A percentile compares a stretch with the other conserved stretches of the same genome.
These are phyloP conservation scores for Drosophila antonietae DNA, from an alignment of 2,888 invertebrate species.

Conservation along the genomic window DNA sequence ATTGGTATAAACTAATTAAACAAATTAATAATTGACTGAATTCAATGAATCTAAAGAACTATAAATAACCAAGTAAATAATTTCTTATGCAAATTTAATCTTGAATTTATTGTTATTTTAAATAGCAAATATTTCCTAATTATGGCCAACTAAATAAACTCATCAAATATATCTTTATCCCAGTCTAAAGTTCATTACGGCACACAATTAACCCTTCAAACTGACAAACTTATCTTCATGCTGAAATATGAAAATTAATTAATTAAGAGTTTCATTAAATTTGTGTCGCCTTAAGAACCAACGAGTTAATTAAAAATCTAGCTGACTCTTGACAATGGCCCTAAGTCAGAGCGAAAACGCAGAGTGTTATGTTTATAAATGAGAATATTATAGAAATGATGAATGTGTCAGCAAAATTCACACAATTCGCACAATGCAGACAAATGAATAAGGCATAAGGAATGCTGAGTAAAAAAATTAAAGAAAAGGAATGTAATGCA, in stretches of 20 bases:
- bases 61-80: too few species aligned
- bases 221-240: not conserved
- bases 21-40: too few species aligned
- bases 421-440: not conserved
- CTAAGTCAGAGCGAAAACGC: constrained; percentile 13
- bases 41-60: too few species aligned
- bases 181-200: not conserved
- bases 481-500: not conserved
- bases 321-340: constrained; percentile 47
- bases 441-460: constrained; percentile 10
- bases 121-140: not conserved
- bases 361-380: constrained; percentile 35
- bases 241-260: constrained; percentile 1
- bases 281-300: constrained; percentile 6
- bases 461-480: not conserved
- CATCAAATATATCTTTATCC: not conserved
- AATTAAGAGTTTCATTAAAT: constrained; percentile 34
- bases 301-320: constrained; percentile 62
- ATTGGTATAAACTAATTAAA: not conserved
- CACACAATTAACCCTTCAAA: not conserved
- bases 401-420: constrained; percentile 25
- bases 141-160: not conserved
- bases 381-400: constrained; percentile 27
- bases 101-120: not conserved
- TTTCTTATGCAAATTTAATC: too few species aligned